Conservation (phyloP, 2,888 invertebrate genomes). For the Andrena marginata region DNA sequence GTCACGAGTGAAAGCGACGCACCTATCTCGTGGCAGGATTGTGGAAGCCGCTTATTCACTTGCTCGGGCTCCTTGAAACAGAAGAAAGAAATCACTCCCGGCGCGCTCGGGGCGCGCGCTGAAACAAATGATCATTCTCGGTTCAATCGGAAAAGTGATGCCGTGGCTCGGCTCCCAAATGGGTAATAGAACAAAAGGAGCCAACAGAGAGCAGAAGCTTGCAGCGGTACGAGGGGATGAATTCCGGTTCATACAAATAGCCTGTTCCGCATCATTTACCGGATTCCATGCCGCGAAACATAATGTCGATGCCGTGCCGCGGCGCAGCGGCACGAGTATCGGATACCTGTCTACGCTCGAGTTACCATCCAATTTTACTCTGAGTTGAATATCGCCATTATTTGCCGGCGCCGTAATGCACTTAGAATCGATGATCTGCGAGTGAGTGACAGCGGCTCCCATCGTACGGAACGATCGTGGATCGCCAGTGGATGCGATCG, state of each 20-base stretch:
- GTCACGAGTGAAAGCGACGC: no score
- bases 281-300: slow-evolving; percentile 60
- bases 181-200: slow-evolving; percentile 49
- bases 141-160: slow-evolving; percentile 26
- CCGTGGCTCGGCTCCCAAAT: slow-evolving; percentile 9
- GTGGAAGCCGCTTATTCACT: background rate
- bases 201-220: slow-evolving; percentile 5
- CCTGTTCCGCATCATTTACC: slow-evolving; percentile 62
- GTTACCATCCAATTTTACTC: slow-evolving; percentile 68
- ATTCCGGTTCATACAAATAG: slow-evolving; percentile 55
- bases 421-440: slow-evolving; percentile 33
- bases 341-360: slow-evolving; percentile 59
- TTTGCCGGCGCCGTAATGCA: slow-evolving; percentile 52
- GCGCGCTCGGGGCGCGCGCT: background rate
- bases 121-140: slow-evolving; percentile 28
- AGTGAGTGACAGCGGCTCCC: slow-evolving; percentile 10
- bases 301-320: slow-evolving; percentile 52
- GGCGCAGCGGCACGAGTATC: slow-evolving; percentile 35
- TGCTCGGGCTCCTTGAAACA: background rate
- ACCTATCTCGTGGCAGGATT: background rate
- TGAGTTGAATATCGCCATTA: slow-evolving; percentile 66
- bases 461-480: background rate
- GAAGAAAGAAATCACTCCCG: background rate
- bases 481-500: background rate
- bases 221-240: slow-evolving; percentile 32